These are phyloP conservation scores for Nomia melanderi DNA, from an alignment of 1,140 invertebrate species.

Conservation along the genomic window DNA sequence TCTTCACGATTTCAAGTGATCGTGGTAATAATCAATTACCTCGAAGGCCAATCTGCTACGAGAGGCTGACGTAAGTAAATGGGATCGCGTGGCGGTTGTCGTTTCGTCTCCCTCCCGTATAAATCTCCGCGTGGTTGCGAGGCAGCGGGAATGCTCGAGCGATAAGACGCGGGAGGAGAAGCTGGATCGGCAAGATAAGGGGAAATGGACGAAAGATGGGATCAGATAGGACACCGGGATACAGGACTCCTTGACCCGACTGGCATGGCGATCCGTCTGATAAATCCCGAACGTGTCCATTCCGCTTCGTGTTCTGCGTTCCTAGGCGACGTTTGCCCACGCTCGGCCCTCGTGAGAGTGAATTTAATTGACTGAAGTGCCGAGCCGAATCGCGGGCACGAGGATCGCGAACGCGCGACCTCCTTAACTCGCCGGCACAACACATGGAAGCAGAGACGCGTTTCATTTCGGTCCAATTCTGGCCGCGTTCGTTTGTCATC, in stretches of 20 bases:
- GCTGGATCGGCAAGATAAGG: neutral
- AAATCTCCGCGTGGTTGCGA: too few relatives aligned
- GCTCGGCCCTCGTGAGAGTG: conserved; percentile 29
- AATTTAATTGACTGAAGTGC: conserved; percentile 61
- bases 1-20: too few relatives aligned
- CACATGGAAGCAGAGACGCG: conserved; percentile 7
- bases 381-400: conserved; percentile 28
- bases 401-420: neutral
- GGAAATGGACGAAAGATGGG: neutral
- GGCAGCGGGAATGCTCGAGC: neutral
- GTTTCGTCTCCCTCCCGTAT: too few relatives aligned
- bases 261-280: neutral
- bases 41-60: neutral
- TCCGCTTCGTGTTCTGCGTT: neutral
- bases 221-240: neutral
- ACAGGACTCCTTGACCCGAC: conserved; percentile 13
- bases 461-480: too few relatives aligned
- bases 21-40: neutral
- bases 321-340: conserved; percentile 24
- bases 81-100: too few relatives aligned
- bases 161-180: neutral
- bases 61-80: neutral
- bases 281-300: conserved; percentile 12
- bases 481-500: too few relatives aligned
- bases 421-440: conserved; percentile 6